These are phyloP conservation scores for Electrophaes corylata DNA, from an alignment of 2,888 invertebrate species.

Conservation along the genomic window DNA sequence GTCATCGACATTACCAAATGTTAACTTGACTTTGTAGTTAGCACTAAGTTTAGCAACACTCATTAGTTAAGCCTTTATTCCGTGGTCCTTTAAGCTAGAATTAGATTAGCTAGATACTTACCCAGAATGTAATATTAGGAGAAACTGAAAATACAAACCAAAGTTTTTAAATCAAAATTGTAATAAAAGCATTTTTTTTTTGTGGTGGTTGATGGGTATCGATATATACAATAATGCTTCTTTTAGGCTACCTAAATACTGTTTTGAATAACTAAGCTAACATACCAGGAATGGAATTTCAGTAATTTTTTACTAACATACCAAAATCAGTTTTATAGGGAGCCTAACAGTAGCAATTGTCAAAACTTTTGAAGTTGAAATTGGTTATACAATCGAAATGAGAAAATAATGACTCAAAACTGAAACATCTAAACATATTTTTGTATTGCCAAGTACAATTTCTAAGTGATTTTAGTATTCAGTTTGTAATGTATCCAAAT, in stretches of 20 bases:
- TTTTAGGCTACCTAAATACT: neutral
- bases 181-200: neutral
- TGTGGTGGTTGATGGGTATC: neutral
- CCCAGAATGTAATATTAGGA: neutral
- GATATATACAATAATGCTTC: neutral
- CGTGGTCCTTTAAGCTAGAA: neutral
- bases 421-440: neutral
- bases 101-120: neutral
- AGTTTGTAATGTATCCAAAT: constrained; percentile 7
- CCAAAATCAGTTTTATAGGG: neutral
- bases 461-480: constrained; percentile 5
- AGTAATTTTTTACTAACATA: too few relatives aligned
- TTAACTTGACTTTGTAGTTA: too few relatives aligned
- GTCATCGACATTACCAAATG: too few relatives aligned
- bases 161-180: neutral
- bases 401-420: neutral
- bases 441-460: constrained; percentile 1
- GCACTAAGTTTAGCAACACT: too few relatives aligned
- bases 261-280: neutral
- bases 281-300: too few relatives aligned
- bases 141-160: neutral
- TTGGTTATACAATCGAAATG: neutral
- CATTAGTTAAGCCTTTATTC: neutral
- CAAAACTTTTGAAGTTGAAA: neutral
- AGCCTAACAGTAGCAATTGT: neutral